These are phyloP conservation scores for Jacana jacana DNA, from an alignment of 2,113 vertebrate genomes.

Conservation along the genomic window DNA sequence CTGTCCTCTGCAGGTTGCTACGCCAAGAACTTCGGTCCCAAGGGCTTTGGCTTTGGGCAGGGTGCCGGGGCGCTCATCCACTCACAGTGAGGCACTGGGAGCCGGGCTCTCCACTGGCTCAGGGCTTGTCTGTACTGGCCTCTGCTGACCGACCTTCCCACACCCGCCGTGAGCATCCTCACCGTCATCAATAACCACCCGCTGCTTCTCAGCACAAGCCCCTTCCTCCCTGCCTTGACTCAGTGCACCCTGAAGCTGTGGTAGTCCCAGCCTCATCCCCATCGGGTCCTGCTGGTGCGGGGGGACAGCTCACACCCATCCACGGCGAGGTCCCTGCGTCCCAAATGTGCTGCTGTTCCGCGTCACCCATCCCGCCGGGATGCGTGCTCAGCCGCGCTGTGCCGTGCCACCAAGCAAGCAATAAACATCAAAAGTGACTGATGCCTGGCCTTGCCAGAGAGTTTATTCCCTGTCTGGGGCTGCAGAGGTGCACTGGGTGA, in stretches of 20 bases:
- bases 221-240: not conserved
- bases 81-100: conserved; percentile 76
- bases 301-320: not conserved
- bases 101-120: rapidly evolving
- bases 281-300: not conserved
- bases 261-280: not conserved
- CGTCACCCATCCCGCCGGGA: not conserved
- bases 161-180: not conserved
- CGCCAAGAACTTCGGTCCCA: conserved; percentile 93
- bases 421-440: conserved; percentile 22
- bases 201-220: conserved; percentile 13
- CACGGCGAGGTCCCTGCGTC: not conserved
- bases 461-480: not conserved
- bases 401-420: not conserved
- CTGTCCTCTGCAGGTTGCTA: conserved; percentile 82
- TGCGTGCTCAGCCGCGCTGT: not conserved
- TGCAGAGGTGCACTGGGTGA: not conserved
- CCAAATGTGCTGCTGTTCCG: not conserved
- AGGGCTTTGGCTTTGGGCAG: conserved; percentile 92
- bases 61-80: conserved; percentile 90
- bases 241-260: rapidly evolving
- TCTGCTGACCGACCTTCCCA: not conserved
- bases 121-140: not conserved
- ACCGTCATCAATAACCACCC: not conserved
- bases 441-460: not conserved